Base-by-base conservation (phyloP, 2,888 invertebrate genomes). In the Coelinius sp. region DNA sequence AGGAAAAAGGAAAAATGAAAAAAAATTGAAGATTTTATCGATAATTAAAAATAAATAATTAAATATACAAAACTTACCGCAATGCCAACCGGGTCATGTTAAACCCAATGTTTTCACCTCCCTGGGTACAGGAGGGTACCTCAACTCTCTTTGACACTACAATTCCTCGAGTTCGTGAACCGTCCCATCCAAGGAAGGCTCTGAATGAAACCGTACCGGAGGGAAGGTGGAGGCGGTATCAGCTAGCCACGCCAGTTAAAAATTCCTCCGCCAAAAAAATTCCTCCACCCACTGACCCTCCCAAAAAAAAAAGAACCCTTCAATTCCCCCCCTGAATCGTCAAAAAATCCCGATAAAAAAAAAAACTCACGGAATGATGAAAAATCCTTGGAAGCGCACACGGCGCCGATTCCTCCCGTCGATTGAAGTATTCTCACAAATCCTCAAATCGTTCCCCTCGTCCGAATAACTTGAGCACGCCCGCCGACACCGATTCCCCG, bases 121-220 rank as follows among this genome's bases (percentile, higher is more conserved):
- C 78, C 73, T 71, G 76, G 68, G 68, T 67, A 53, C 68, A 74
- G 76, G 76, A 75, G 73, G 74, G 35, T 53, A 46, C 63, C 59
- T 53, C 63, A 67, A 53, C 44, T 62, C 63, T 68, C 24, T 82
- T 80, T 81, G 83, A 59, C 59, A 59, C 27, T 56, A 56, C 31
- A 59, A 20, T 17, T 59, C 59, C 59, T 20, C 59, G 31, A 59
- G 31, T 59, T 17, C 31, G 83, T 79, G 81, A 80, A 80, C 79
- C 82, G 83, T 86, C 85, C 86, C 86, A 85, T 86, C 85, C 86
- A 83, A 85, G 85, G 83, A 84, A 85, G 85, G 82, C 84, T 83
- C 83, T 84, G 83, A 83, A 84, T 85, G 84, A 83, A 84, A 81
- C 27, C 38, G 49, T 35, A 25, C 78, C 79, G 74, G 76, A 75